These are phyloP conservation scores for Cephus nigrinus DNA, from an alignment of 2,888 invertebrate genomes.

Conservation along the genomic window DNA sequence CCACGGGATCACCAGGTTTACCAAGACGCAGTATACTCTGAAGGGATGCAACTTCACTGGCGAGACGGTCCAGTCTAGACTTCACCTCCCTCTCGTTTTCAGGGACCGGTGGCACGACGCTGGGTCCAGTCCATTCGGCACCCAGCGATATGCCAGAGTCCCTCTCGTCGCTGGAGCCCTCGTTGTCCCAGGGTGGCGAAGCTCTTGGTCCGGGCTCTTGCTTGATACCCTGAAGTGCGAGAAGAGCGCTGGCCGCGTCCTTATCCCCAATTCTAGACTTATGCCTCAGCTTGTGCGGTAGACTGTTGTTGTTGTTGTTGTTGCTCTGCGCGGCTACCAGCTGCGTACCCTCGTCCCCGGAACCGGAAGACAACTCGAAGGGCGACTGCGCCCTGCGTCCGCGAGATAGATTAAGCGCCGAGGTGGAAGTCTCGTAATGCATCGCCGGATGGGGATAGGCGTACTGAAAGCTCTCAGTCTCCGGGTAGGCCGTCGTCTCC, in stretches of 20 bases:
- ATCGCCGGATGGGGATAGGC: conserved; percentile 69
- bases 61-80: conserved; percentile 86
- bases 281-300: conserved; percentile 91
- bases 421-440: conserved; percentile 72
- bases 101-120: conserved; percentile 63
- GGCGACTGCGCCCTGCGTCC: conserved; percentile 74
- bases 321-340: conserved; percentile 68
- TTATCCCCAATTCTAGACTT: conserved; percentile 91
- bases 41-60: conserved; percentile 90
- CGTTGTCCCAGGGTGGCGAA: conserved; percentile 88
- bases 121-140: conserved; percentile 71
- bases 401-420: conserved; percentile 80
- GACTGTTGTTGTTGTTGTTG: conserved; percentile 75
- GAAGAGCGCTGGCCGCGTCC: conserved; percentile 83
- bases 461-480: conserved; percentile 67
- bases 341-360: conserved; percentile 71
- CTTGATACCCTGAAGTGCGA: conserved; percentile 87
- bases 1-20: conserved; percentile 56
- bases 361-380: conserved; percentile 84
- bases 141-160: conserved; percentile 91
- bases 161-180: conserved; percentile 90
- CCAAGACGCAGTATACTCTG: conserved; percentile 83
- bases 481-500: conserved; percentile 59
- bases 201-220: conserved; percentile 85
- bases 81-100: conserved; percentile 82